Conservation (phyloP, 2,113 vertebrate genomes). For the Grallaria varia region DNA sequence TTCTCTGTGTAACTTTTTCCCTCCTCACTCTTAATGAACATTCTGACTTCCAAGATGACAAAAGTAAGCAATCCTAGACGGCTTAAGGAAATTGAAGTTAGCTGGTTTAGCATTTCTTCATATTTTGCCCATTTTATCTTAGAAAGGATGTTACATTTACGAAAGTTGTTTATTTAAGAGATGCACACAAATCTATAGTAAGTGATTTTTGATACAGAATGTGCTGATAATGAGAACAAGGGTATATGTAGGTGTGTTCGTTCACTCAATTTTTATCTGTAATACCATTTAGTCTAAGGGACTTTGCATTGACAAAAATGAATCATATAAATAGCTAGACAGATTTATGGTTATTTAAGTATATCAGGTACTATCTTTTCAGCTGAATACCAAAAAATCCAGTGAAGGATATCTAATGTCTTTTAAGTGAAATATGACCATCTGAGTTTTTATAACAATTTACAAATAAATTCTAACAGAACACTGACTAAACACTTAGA, state of each 20-base stretch:
- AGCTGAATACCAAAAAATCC: background rate
- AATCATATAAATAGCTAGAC: background rate
- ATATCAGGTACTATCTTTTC: background rate
- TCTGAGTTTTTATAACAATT: background rate
- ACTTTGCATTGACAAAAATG: background rate
- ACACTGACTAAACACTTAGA: background rate
- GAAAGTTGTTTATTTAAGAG: background rate
- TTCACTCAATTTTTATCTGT: background rate
- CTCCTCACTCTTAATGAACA: rapidly evolving
- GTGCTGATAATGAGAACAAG: background rate
- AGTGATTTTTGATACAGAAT: background rate
- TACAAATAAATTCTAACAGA: background rate
- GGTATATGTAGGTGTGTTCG: background rate
- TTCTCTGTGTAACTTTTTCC: background rate
- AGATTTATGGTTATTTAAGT: background rate
- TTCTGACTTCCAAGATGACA: background rate
- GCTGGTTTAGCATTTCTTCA: background rate
- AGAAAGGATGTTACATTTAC: background rate
- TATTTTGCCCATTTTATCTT: background rate
- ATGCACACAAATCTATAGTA: background rate
- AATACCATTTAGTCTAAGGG: background rate
- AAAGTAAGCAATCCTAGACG: background rate
- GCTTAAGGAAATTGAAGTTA: background rate
- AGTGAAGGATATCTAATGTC: background rate
- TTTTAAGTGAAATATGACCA: background rate